A percentile compares a stretch with the other conserved stretches of the same genome.
phyloP scores from a whole-genome alignment of 2,797 vertebrate species.

The Oophaga sylvatica region DNA sequence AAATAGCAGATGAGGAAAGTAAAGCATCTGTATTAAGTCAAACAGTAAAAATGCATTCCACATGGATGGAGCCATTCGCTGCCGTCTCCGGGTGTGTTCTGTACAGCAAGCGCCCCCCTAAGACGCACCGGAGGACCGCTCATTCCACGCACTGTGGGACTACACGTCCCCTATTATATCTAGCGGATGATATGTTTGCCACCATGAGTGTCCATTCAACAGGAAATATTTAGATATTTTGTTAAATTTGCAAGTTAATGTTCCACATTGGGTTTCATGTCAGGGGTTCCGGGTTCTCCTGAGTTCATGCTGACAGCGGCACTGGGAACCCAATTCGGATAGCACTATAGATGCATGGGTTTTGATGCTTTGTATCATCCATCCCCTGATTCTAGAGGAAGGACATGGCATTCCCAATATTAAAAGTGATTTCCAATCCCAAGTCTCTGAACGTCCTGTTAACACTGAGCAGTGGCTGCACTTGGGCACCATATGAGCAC shows the following conservation, averaged over 20 bases:
- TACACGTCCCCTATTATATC: background rate
- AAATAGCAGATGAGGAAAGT: conserved; percentile 40
- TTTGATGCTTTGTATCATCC: no score
- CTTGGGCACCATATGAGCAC: no score
- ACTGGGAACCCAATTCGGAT: no score
- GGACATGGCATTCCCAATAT: no score
- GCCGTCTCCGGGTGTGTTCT: conserved; percentile 3
- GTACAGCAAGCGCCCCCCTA: background rate
- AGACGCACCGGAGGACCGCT: background rate
- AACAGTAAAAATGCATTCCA: conserved; percentile 57
- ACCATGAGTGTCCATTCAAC: background rate
- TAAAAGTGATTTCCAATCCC: no score
- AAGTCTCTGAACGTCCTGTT: no score
- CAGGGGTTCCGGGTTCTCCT: no score
- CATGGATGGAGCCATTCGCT: conserved; percentile 44
- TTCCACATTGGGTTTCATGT: no score
- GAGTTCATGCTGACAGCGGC: no score
- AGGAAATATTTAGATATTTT: background rate
- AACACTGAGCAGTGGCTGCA: no score
- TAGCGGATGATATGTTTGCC: background rate
- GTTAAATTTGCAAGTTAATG: background rate
- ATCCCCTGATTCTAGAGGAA: no score
- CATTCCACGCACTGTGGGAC: background rate
- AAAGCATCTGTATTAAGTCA: conserved; percentile 54
- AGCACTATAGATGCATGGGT: no score